Evolutionary conservation across 2,888 invertebrate species (phyloP).

Genomic region (Cerastis leucographa): DNA sequence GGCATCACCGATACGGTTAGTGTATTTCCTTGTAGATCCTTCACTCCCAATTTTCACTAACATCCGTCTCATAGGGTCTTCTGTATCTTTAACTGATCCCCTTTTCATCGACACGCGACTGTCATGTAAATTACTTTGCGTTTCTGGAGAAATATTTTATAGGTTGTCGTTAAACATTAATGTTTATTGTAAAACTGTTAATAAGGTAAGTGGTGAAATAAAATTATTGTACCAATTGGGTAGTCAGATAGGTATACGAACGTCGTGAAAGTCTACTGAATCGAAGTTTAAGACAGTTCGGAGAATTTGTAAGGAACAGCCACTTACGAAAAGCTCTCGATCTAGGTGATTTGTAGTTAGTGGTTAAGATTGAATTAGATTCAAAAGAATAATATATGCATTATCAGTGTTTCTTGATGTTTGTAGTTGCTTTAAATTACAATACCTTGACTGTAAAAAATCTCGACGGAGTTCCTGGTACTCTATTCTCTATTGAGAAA

Average conservation of each 20-base stretch:
- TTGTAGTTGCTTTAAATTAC: background rate
- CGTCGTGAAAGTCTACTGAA: constrained; percentile 18
- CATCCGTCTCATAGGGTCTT: background rate
- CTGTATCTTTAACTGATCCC: background rate
- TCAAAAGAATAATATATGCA: background rate
- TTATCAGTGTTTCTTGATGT: background rate
- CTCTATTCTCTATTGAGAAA: background rate
- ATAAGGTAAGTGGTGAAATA: constrained; percentile 5
- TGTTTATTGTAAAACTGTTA: constrained; percentile 1
- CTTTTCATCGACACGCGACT: background rate
- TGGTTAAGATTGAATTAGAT: background rate
- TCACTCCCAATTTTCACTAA: background rate
- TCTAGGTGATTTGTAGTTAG: background rate
- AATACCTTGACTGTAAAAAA: background rate
- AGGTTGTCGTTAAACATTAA: constrained; percentile 29
- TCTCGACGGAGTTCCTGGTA: background rate
- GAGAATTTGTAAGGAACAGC: background rate
- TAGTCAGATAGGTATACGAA: background rate
- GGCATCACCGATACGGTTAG: background rate
- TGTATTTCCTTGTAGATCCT: background rate
- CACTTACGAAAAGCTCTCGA: background rate
- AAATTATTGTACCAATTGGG: constrained; percentile 1
- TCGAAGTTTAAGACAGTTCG: constrained; percentile 10
- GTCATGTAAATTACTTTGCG: constrained; percentile 18
- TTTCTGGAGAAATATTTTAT: constrained; percentile 4